Evolutionary conservation across 2,113 vertebrate genomes (phyloP).

Genomic region (Nannospalax galili): DNA sequence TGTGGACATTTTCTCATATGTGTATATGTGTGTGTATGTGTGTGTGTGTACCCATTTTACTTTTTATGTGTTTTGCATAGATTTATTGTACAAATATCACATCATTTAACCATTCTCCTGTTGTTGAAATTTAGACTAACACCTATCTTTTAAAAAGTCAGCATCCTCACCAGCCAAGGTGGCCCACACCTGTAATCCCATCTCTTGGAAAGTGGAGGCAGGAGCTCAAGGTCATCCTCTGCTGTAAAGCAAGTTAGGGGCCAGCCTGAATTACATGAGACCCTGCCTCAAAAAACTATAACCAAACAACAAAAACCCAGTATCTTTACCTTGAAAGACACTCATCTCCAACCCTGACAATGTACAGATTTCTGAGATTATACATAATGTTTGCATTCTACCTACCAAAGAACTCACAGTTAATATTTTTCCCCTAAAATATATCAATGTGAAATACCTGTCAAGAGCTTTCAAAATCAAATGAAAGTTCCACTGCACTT

Average conservation of each 20-base stretch:
- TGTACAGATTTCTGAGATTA: background rate
- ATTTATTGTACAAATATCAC: background rate
- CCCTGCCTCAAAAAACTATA: background rate
- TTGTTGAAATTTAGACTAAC: slow-evolving; percentile 37
- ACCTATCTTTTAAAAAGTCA: background rate
- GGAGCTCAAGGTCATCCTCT: background rate
- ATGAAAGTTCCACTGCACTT: background rate
- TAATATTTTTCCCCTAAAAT: background rate
- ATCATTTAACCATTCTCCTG: slow-evolving; percentile 9
- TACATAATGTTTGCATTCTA: background rate
- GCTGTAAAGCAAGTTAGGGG: background rate
- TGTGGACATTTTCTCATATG: background rate
- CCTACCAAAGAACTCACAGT: background rate
- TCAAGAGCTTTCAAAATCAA: background rate
- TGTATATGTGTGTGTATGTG: too few species aligned
- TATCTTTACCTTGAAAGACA: background rate
- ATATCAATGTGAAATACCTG: background rate
- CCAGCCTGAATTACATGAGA: background rate
- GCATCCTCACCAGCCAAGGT: background rate
- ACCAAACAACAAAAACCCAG: background rate
- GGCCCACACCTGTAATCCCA: background rate
- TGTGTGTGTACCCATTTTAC: background rate
- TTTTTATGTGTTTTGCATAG: slow-evolving; percentile 6
- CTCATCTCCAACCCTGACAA: background rate
- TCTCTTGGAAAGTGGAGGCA: background rate